Base-by-base conservation (phyloP, 2,888 invertebrate species). In the Troides helena region DNA sequence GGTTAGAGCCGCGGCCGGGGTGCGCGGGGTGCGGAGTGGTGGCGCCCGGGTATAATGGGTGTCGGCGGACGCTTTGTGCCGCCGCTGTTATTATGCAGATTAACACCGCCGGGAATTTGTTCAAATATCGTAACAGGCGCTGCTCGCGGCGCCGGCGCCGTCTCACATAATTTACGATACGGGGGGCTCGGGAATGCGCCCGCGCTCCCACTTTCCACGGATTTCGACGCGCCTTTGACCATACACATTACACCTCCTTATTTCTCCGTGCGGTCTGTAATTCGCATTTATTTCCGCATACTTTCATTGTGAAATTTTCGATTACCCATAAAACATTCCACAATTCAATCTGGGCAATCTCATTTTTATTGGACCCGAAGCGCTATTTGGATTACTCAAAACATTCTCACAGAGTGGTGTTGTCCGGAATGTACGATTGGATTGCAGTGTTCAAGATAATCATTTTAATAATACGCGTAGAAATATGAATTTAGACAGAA, bases 31-130 rank as follows among this genome's bases (percentile, higher is more conserved):
- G 39, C 1, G 39, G 81, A 82, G 83, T 90, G 89, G 89, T 93
- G 90, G 91, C 90, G 92, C 89, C 88, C 87, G 87, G 81, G 85
- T 82, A 86, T 91, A 91, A 90, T 90, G 88, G 87, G 85, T 83
- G 90, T 86, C 91, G 89, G 92, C 90, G 83, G 85, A 80, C 86
- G 88, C 90, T 91, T 91, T 91, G 90, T 89, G 83, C 85, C 82
- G 86, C 85, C 87, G 90, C 88, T 91, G 89, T 91, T 92, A 92
- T 92, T 92, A 92, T 92, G 92, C 92, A 92, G 92, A 92, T 92
- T 91, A 91, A 91, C 92, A 92, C 92, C 90, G 90, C 83, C 90
- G 90, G 92, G 92, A 92, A 92, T 92, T 91, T 91, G 92, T 92
- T 90, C 92, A 91, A 90, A 91, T 90, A 92, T 90, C 92, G 89